Percentiles rank a stretch among this genome's conserved stretches.
These are phyloP conservation scores for Danionella cerebrum DNA, from an alignment of 2,113 vertebrate species.

Conservation along the genomic window DNA sequence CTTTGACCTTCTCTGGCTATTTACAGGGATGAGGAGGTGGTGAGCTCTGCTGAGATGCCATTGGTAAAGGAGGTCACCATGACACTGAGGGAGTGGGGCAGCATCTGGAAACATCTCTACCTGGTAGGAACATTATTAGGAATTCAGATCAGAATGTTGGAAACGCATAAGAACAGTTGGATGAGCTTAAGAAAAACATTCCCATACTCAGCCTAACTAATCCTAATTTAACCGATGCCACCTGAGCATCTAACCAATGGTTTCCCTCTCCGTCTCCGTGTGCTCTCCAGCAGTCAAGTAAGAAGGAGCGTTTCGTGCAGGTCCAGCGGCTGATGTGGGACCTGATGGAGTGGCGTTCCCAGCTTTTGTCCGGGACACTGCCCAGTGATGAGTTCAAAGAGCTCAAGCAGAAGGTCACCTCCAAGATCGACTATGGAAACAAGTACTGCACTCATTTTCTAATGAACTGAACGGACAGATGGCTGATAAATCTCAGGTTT, in stretches of 20 bases:
- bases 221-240: too few species aligned
- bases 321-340: slow-evolving; percentile 90
- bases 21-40: slow-evolving; percentile 71
- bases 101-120: slow-evolving; percentile 96
- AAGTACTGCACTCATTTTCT: slow-evolving; percentile 60
- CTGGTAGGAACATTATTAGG: slow-evolving; percentile 76
- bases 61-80: slow-evolving; percentile 93
- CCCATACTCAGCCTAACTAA: too few species aligned
- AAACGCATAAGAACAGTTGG: too few species aligned
- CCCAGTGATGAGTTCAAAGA: slow-evolving; percentile 95
- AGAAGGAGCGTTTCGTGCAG: slow-evolving; percentile 70
- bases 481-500: too few species aligned
- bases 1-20: background rate
- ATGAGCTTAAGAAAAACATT: too few species aligned
- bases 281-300: slow-evolving; percentile 66
- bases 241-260: slow-evolving; percentile 46
- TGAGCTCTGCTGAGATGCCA: slow-evolving; percentile 80
- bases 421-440: slow-evolving; percentile 96
- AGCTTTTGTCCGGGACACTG: slow-evolving; percentile 90
- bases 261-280: slow-evolving; percentile 27
- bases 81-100: slow-evolving; percentile 92
- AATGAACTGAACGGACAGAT: too few species aligned
- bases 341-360: slow-evolving; percentile 94
- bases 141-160: too few species aligned
- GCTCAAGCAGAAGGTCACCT: slow-evolving; percentile 96